Conservation (phyloP, 2,113 vertebrate species). For the Craseonycteris thonglongyai region DNA sequence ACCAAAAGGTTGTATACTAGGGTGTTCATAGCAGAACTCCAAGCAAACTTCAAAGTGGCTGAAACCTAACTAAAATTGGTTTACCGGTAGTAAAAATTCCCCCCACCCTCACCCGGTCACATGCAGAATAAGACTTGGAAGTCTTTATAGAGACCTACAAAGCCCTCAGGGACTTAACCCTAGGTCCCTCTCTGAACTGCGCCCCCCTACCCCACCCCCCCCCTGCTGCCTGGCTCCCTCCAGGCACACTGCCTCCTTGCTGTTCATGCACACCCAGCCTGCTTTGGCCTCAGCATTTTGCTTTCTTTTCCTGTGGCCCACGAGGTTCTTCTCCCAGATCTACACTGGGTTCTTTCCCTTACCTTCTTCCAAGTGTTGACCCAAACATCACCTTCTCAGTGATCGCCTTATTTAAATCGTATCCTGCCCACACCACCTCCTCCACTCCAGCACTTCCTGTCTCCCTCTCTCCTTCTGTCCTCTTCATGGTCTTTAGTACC, state of each 20-base stretch:
- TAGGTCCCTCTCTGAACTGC: rapidly evolving
- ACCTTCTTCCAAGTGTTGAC: neutral
- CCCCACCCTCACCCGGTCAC: rapidly evolving
- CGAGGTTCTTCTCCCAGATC: neutral
- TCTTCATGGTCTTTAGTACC: neutral
- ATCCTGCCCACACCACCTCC: neutral
- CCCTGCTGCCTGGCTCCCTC: no score
- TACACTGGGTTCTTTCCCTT: neutral
- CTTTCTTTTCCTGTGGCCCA: neutral
- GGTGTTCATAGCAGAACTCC: neutral
- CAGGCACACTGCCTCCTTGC: no score
- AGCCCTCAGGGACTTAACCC: neutral
- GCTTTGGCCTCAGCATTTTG: neutral
- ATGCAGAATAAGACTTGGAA: neutral
- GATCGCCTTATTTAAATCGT: neutral
- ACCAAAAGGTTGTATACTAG: neutral
- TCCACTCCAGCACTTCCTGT: no score
- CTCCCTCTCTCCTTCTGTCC: neutral
- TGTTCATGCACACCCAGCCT: neutral
- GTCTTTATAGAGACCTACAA: neutral
- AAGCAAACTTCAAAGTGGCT: neutral
- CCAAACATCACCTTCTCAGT: neutral
- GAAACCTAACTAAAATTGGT: neutral
- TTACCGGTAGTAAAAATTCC: neutral
- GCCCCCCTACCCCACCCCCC: no score